Conservation (phyloP, 2,113 vertebrate genomes). For the Lagenorhynchus albirostris region DNA sequence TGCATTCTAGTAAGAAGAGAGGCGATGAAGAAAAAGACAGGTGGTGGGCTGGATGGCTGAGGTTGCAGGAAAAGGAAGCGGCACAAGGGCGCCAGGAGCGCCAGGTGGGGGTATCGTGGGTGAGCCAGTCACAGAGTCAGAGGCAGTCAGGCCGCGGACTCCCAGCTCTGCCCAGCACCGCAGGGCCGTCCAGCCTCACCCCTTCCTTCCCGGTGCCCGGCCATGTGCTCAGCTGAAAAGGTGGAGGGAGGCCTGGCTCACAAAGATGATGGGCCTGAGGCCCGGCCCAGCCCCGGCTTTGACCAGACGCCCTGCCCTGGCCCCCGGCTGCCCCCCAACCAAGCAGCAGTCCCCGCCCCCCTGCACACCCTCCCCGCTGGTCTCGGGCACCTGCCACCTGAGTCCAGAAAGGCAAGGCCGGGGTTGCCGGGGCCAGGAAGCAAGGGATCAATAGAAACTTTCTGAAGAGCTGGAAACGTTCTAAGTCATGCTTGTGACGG, state of each 20-base stretch:
- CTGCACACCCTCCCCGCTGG: background rate
- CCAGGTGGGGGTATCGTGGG: background rate
- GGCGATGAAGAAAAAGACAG: background rate
- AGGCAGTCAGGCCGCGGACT: rapidly evolving
- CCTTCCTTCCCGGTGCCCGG: background rate
- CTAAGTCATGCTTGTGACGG: background rate
- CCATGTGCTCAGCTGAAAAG: background rate
- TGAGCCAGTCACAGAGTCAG: background rate
- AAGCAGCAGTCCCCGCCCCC: background rate
- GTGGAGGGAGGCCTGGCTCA: background rate
- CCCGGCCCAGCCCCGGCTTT: too few species aligned
- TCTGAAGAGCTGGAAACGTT: background rate
- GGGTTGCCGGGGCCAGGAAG: background rate
- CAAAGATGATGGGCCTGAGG: rapidly evolving
- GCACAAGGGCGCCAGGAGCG: background rate
- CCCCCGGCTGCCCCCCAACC: rapidly evolving
- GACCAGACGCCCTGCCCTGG: background rate
- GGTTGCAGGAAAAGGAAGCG: background rate
- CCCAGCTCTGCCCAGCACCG: background rate
- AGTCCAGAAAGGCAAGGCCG: background rate
- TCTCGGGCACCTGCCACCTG: background rate
- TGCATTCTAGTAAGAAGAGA: background rate
- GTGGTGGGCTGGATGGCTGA: too few species aligned
- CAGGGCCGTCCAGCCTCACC: rapidly evolving
- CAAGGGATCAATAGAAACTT: background rate